Base-by-base conservation (phyloP, 2,888 invertebrate genomes). In the Mamestra brassicae region DNA sequence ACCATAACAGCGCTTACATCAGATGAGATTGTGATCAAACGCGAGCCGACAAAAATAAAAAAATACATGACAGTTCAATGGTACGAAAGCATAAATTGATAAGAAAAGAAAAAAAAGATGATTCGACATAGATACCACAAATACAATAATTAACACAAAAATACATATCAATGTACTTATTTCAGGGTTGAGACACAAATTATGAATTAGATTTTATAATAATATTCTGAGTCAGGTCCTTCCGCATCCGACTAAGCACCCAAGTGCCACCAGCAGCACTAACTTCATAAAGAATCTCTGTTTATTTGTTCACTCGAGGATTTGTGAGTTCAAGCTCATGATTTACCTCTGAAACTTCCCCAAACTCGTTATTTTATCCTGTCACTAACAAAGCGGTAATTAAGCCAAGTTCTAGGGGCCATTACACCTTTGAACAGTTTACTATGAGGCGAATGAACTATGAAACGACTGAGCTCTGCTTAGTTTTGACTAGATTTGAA, bases 351-450 rank as follows among this genome's bases (percentile, higher is more conserved):
- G 10, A 85, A 82, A 82, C 71, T 82, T 85, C 65, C 45, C 45
- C 17, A n/a, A 64, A 85, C 58, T 82, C 85, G 61, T 82, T 82
- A 82, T 76, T 82, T 70, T 76, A 58, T 67, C 70, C 72, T 85
- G 82, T 82, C 82, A 82, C 47, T 65, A 71, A 76, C 82, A 72
- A 82, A 81, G 45, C 66, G 63, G 85, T 82, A 85, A 85, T 82
- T 85, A 82, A 76, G 61, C 47, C 3, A 77, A 82, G 52, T 82
- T 70, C 17, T 70, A 58, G 15, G 67, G 70, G 81, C 65, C 62
- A 69, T 81, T 85, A 76, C 57, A 76, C 66, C 69, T 58, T 55
- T 47, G 66, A 60, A 54, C 70, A 85, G 85, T 82, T 82, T 38
- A 77, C 26, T 36, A 36, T 42, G 70, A 82, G 85, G 83, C 60